These are phyloP conservation scores for Smittia aterrima DNA, from an alignment of 2,888 invertebrate species.

Conservation along the genomic window DNA sequence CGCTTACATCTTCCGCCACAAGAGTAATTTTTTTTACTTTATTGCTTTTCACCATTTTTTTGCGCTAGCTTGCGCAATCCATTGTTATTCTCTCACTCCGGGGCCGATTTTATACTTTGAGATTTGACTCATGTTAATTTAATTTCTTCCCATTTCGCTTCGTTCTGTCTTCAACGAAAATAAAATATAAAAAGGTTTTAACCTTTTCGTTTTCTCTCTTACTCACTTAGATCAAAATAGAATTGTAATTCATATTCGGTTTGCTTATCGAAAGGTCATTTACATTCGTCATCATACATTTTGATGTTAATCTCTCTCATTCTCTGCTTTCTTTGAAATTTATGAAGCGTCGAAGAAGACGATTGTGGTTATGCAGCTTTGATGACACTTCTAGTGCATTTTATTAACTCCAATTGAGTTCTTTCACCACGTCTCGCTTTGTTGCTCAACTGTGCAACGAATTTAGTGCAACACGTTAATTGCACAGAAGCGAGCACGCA, in stretches of 20 bases:
- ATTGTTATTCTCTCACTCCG: slow-evolving; percentile 1
- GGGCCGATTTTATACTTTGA: slow-evolving; percentile 5
- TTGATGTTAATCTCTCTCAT: background rate
- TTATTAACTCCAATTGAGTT: background rate
- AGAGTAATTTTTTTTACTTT: background rate
- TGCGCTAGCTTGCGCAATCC: background rate
- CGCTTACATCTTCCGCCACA: background rate
- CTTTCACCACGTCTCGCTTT: background rate
- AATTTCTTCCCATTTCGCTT: slow-evolving; percentile 3
- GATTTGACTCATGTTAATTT: slow-evolving; percentile 36
- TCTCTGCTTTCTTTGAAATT: too few relatives aligned
- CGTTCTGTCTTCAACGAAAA: background rate
- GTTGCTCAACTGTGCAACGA: background rate
- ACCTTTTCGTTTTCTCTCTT: too few relatives aligned
- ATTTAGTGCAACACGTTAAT: background rate
- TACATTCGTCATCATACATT: background rate
- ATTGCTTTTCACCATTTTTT: background rate
- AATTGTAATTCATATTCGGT: background rate
- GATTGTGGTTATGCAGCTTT: too few relatives aligned
- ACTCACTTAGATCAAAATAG: background rate
- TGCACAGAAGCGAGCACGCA: background rate
- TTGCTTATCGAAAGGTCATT: slow-evolving; percentile 24
- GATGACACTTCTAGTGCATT: background rate
- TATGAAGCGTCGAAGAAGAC: too few relatives aligned
- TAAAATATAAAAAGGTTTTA: background rate